A percentile compares a stretch with the other conserved stretches of the same genome.
These are phyloP conservation scores for Chelonia mydas DNA, from an alignment of 2,797 vertebrate species.

Conservation along the genomic window DNA sequence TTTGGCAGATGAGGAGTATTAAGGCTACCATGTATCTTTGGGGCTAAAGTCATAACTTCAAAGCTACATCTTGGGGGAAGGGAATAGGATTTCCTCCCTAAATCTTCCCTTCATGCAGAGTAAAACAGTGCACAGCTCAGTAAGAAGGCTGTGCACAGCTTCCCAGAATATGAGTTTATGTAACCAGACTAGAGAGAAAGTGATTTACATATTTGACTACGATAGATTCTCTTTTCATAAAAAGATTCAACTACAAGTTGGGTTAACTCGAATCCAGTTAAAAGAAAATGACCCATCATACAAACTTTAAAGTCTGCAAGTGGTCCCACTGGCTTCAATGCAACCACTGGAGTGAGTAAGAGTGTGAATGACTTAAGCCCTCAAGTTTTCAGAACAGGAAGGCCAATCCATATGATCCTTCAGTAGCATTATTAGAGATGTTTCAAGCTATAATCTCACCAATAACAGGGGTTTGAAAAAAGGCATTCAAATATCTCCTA, in stretches of 20 bases:
- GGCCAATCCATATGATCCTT: not conserved
- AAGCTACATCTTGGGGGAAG: not conserved
- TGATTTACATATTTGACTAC: not conserved
- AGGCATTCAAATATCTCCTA: not conserved
- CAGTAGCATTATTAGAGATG: not conserved
- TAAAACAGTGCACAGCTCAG: not conserved
- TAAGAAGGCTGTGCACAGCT: not conserved
- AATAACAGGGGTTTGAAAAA: not conserved
- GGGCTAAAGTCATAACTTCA: not conserved
- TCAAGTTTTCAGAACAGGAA: not conserved
- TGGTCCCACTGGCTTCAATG: not conserved
- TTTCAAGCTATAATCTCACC: slow-evolving; percentile 10
- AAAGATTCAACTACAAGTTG: not conserved
- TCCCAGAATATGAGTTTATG: not conserved
- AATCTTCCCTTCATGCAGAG: not conserved
- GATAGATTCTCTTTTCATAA: not conserved
- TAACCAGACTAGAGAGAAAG: not conserved
- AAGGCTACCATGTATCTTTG: not conserved
- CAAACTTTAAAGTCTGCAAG: not conserved
- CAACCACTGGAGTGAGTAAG: not conserved
- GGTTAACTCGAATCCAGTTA: not conserved
- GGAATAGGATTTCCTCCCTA: not conserved
- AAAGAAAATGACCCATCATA: not conserved
- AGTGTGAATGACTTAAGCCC: not conserved
- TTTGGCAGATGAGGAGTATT: not conserved